Evolutionary conservation across 2,797 vertebrate genomes (phyloP).

Genomic region (Nasua narica): DNA sequence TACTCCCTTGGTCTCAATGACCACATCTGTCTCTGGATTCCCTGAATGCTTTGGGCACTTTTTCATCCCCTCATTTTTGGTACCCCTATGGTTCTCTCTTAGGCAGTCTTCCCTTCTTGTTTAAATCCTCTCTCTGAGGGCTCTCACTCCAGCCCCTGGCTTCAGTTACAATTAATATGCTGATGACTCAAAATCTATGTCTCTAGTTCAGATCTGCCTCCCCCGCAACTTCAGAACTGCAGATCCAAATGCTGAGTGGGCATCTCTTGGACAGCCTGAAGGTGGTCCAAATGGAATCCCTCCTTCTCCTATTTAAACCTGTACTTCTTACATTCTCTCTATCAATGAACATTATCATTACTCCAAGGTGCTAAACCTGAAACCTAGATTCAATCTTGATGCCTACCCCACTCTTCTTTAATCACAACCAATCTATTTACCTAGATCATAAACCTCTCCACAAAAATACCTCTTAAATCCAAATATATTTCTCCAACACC

Average conservation of each 20-base stretch:
- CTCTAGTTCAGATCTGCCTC: not conserved
- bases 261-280: rapidly evolving
- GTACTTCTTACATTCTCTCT: not conserved
- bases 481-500: not conserved
- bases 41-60: not conserved
- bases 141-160: not conserved
- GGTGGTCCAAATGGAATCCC: not conserved
- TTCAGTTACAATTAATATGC: not conserved
- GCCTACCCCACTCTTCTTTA: not conserved
- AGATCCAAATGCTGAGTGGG: not conserved
- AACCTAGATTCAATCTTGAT: not conserved
- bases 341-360: not conserved
- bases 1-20: not conserved
- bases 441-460: not conserved
- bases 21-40: not conserved
- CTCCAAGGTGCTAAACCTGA: not conserved
- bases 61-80: not conserved
- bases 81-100: not conserved
- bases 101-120: not conserved
- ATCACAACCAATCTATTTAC: not conserved
- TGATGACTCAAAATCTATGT: not conserved
- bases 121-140: not conserved
- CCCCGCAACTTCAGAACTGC: not conserved
- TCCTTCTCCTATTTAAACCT: not conserved
- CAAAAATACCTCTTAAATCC: not conserved